phyloP scores from a whole-genome alignment of 2,797 vertebrate genomes.

The Gadopsis marmoratus region DNA sequence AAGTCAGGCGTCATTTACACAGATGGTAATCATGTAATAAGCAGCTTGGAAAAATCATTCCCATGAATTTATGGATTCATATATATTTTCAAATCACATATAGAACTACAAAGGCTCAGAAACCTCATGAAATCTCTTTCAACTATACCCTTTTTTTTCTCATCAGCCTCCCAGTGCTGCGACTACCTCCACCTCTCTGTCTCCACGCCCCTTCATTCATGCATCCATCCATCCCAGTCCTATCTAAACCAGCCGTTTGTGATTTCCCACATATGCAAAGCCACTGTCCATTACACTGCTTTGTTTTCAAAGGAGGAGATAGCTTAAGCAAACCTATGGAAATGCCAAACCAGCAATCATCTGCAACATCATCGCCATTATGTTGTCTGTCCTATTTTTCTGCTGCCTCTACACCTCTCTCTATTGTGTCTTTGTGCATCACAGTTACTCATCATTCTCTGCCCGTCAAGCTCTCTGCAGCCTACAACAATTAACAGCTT shows the following conservation, averaged over 20 bases:
- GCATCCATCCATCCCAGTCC: slow-evolving; percentile 34
- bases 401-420: background rate
- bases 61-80: background rate
- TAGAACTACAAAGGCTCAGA: background rate
- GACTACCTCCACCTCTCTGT: background rate
- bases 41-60: slow-evolving; percentile 8
- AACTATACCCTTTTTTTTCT: background rate
- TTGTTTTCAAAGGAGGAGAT: slow-evolving; percentile 75
- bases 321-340: slow-evolving; percentile 81
- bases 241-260: slow-evolving; percentile 76
- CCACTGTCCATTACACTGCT: slow-evolving; percentile 71
- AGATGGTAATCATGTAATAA: slow-evolving; percentile 21
- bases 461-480: slow-evolving; percentile 6
- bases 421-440: slow-evolving; percentile 29
- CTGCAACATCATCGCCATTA: background rate
- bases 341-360: slow-evolving; percentile 65
- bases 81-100: slow-evolving; percentile 25
- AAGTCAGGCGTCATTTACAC: slow-evolving; percentile 43
- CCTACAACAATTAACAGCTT: background rate
- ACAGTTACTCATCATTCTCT: background rate
- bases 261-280: slow-evolving; percentile 81
- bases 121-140: background rate
- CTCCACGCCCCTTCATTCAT: slow-evolving; percentile 25
- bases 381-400: background rate
- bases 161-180: background rate